Evolutionary conservation across 2,888 invertebrate genomes (phyloP).

Genomic region (Thyatira batis): DNA sequence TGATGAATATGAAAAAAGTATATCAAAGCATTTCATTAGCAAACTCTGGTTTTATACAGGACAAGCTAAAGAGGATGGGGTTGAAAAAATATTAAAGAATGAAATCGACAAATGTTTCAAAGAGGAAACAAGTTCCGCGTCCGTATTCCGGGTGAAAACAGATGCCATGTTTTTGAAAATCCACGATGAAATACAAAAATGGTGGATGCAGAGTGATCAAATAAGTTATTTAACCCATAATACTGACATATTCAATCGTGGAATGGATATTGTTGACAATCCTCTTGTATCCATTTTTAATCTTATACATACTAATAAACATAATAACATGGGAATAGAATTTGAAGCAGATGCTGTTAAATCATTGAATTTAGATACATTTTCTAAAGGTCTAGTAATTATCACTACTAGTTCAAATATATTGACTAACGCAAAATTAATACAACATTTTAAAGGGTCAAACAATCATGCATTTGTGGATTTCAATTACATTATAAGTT

Average conservation of each 20-base stretch:
- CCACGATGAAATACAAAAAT: constrained; percentile 19
- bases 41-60: constrained; percentile 9
- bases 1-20: constrained; percentile 3
- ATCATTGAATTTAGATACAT: not conserved
- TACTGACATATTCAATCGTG: not conserved
- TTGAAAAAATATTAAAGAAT: not conserved
- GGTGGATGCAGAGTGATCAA: constrained; percentile 14
- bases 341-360: not conserved
- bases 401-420: not conserved
- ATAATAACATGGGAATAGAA: not conserved
- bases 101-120: constrained; percentile 10
- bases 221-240: constrained; percentile 5
- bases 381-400: not conserved
- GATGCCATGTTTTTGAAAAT: constrained; percentile 18
- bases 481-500: not conserved
- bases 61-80: constrained; percentile 7
- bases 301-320: not conserved
- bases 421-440: not conserved
- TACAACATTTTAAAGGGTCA: not conserved
- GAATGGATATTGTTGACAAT: not conserved
- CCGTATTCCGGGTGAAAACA: constrained; percentile 1
- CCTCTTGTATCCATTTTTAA: not conserved
- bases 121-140: constrained; percentile 6
- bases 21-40: constrained; percentile 7
- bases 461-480: not conserved